phyloP scores from a whole-genome alignment of 2,888 invertebrate genomes.

The Leucophora obtusa region DNA sequence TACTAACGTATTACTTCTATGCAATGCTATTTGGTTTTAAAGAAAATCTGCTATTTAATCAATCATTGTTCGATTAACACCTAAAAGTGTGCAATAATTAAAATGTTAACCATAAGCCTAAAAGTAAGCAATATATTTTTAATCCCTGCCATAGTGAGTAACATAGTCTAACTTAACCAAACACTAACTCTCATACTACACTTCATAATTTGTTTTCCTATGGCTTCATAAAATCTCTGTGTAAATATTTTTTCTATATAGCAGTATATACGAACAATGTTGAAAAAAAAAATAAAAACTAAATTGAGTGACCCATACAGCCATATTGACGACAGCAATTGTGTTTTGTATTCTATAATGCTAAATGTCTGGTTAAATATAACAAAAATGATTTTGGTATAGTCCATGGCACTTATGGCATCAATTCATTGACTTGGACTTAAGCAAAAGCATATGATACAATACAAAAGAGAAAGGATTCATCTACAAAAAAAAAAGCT shows the following conservation, averaged over 20 bases:
- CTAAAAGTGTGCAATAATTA: background rate
- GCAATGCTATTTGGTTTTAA: too few relatives aligned
- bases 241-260: background rate
- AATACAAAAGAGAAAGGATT: constrained; percentile 1
- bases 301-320: constrained; percentile 45
- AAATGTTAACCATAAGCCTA: background rate
- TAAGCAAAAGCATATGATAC: constrained; percentile 26
- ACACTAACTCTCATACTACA: background rate
- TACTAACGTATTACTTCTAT: too few relatives aligned
- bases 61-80: too few relatives aligned
- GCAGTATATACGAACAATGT: background rate
- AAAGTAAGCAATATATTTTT: background rate
- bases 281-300: background rate
- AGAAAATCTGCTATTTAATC: too few relatives aligned
- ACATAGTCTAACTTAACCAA: background rate
- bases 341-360: background rate
- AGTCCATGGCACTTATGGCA: constrained; percentile 23
- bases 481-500: background rate
- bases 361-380: constrained; percentile 3
- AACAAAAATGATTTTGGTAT: background rate
- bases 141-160: background rate
- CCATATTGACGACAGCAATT: constrained; percentile 61
- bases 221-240: background rate
- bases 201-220: background rate
- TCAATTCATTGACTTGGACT: constrained; percentile 45